Base-by-base conservation (phyloP, 2,888 invertebrate genomes). In the Acrocyrtus sp. region DNA sequence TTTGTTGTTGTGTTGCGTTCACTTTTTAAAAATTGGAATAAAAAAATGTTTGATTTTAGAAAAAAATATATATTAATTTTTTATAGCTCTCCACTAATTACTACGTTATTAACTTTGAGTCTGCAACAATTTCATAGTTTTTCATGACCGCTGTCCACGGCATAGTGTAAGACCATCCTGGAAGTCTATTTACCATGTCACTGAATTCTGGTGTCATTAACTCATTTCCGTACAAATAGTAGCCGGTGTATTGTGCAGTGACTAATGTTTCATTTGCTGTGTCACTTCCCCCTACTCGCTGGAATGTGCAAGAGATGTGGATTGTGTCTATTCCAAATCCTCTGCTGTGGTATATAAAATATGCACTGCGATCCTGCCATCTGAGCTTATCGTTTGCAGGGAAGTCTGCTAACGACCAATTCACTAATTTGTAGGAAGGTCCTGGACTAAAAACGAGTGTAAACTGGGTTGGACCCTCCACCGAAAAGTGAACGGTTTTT, bases 401-500 rank as follows among this genome's bases (percentile, higher is more conserved):
- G 39, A 5, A 45, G n/a, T 83, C 80, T 17, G 83, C 82, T 12
- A 85, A 77, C 5, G 84, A 83, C 85, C 86, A 86, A 15, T 77
- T 66, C 0, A 66, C 77, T 4, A 86, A 69, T 15, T 80, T 74
- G 26, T 84, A 83, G 21, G 82, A 82, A 2, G 72, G 65, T 17
- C 80, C 77, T 19, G 86, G 85, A 15, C 83, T 83, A 19, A 86
- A 75, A 65, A 83, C 83, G 17, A 85, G 77, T 2, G 83, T 83
- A 77, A 85, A 82, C 74, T 86, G 86, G 73, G 84, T 84, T n/a
- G 86, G 85, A 50, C 86, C 86, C 84, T 78, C 8, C 61, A 80
- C 78, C 12, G 58, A 62, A 17, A 80, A 60, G 21, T 75, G 54
- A 3, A 79, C 22, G 8, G 60, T 65, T 8, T 73, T 63, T 27